Evolutionary conservation across 2,888 invertebrate genomes (phyloP), one percentile per base, ranked within the genome.

Genomic region (Villa cingulata): DNA sequence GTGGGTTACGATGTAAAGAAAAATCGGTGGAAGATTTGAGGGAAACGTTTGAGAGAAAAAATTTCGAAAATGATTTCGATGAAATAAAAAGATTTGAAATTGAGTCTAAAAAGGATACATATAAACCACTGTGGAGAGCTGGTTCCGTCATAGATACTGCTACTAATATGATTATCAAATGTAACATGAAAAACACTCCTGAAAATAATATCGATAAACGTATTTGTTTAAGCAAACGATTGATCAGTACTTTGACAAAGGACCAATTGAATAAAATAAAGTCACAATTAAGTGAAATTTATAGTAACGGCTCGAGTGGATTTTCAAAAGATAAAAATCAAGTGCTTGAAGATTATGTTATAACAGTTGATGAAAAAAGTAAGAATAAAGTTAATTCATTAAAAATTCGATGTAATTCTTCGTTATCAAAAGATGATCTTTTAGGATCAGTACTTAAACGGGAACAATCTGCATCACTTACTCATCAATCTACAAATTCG

Each of bases 11-110:
- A 58, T 78, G 81, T 37, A 88, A 86, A 63, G 87, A 90, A 63
- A 84, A 86, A 61, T 90, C 91, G 0, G 87, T 92, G 0, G 86
- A 87, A 64, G 86, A 92, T 66, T 75, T 92, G 12, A 80, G 82
- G 57, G 81, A 83, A 52, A 80, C 81, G 58, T 86, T 87, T 58
- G 78, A 80, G 59, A 79, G 77, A 59, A 69, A 81, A 48, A 71
- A 76, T 43, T 70, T 72, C 15, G 73, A 74, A 55, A 70, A 68
- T 63, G 69, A 75, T 55, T 51, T 66, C 58, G 70, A 78, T 61
- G 60, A 73, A 58, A 57, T 68, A 50, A 67, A 63, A 47, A 62
- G 67, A 44, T 59, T 63, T 16, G 70, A 72, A 43, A 59, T 72
- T 9, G 65, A 68, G 15, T 68, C 70, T 9, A 67, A 68, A 20